A percentile compares a stretch with the other conserved stretches of the same genome.
Conservation (phyloP, 2,113 vertebrate species). For the Fregata magnificens region DNA sequence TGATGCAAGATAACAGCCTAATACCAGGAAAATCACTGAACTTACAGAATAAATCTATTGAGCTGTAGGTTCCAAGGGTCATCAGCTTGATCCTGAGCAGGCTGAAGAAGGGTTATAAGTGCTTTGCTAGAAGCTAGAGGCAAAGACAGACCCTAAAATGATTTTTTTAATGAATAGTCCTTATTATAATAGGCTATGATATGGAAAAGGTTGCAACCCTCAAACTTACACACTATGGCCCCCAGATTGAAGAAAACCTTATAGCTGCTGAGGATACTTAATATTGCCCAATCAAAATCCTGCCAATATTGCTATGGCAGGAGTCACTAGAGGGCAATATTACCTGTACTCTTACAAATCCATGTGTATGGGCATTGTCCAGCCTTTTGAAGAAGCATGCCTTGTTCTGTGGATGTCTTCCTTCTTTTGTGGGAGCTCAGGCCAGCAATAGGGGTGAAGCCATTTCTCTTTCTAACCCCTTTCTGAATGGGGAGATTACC, state of each 20-base stretch:
- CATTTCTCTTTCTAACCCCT: neutral
- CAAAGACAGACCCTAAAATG: neutral
- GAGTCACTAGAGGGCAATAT: conserved; percentile 57
- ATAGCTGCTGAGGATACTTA: neutral
- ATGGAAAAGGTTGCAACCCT: neutral
- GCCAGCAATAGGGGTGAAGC: neutral
- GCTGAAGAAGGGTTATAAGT: neutral
- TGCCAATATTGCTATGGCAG: neutral
- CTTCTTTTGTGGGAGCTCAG: neutral
- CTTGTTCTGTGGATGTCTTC: neutral
- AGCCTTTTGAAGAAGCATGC: neutral
- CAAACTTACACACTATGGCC: neutral
- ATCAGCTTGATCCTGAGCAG: neutral
- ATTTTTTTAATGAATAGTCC: neutral
- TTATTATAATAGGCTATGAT: neutral
- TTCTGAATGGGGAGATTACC: neutral
- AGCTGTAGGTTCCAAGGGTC: neutral
- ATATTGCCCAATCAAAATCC: neutral
- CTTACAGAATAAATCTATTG: neutral
- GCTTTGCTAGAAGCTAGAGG: neutral
- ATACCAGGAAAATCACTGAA: neutral
- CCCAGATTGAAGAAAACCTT: neutral
- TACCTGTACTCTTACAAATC: conserved; percentile 30
- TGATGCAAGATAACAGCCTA: neutral
- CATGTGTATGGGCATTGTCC: neutral